phyloP scores from a whole-genome alignment of 2,113 vertebrate genomes.

The Aythya baeri region DNA sequence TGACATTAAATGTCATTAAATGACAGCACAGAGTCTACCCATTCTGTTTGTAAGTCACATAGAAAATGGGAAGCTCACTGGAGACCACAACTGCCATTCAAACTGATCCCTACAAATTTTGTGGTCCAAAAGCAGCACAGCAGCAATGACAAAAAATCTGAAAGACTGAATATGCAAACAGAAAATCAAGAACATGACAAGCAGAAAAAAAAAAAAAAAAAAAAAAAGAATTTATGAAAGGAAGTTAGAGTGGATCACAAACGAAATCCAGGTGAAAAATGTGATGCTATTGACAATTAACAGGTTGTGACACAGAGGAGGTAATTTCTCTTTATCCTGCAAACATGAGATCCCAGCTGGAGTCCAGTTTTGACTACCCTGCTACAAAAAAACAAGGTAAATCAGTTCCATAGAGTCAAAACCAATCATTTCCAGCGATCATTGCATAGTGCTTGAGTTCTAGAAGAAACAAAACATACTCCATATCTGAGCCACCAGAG shows the following conservation, averaged over 20 bases:
- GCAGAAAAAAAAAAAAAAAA: background rate
- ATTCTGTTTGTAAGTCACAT: background rate
- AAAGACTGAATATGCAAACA: slow-evolving; percentile 16
- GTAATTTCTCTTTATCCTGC: slow-evolving; percentile 12
- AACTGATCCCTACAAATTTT: background rate
- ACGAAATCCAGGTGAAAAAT: slow-evolving; percentile 36
- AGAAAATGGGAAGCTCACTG: background rate
- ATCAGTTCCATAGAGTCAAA: background rate
- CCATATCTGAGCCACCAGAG: background rate
- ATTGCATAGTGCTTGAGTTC: background rate
- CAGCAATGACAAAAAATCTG: background rate
- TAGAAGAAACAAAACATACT: background rate
- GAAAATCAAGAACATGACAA: slow-evolving; percentile 8
- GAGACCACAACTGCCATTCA: background rate
- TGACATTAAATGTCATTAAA: background rate
- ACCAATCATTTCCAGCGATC: background rate
- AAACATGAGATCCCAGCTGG: background rate
- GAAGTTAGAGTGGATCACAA: background rate
- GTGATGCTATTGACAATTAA: background rate
- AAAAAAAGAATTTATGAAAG: background rate
- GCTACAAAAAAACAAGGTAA: background rate
- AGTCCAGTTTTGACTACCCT: background rate
- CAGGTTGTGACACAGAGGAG: background rate
- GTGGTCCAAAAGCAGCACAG: background rate
- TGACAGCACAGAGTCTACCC: background rate